These are phyloP conservation scores for Callinectes sapidus DNA, from an alignment of 2,888 invertebrate genomes.

Conservation along the genomic window DNA sequence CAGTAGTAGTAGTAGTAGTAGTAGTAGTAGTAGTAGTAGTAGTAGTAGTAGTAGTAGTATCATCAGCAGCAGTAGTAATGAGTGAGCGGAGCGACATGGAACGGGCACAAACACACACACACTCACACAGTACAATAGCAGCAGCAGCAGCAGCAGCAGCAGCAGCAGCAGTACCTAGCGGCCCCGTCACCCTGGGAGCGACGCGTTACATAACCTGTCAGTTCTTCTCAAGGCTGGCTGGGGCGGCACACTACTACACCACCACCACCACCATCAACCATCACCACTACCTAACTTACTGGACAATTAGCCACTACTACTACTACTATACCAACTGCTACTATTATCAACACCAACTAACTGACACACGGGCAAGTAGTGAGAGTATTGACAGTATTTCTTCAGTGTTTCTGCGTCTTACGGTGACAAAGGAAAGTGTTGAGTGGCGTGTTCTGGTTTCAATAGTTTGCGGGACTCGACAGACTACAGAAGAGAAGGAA, in stretches of 20 bases:
- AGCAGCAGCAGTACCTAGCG: conserved; percentile 3
- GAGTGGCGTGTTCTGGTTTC: too few species aligned
- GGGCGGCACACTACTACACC: not conserved
- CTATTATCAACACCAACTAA: too few species aligned
- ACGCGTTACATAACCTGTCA: not conserved
- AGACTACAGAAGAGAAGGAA: too few species aligned
- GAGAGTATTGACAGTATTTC: not conserved
- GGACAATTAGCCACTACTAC: not conserved
- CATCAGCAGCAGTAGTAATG: not conserved
- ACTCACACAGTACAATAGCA: not conserved
- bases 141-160: not conserved
- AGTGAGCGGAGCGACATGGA: not conserved
- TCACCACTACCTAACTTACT: too few species aligned
- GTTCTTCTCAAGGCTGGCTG: not conserved
- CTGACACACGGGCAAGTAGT: too few species aligned
- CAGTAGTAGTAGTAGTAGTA: conserved; percentile 26
- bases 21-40: conserved; percentile 22
- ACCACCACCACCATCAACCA: not conserved
- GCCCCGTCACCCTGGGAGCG: not conserved
- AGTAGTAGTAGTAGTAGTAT: conserved; percentile 12
- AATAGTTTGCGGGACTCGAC: too few species aligned
- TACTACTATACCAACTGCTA: not conserved
- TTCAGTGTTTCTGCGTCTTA: not conserved
- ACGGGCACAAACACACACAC: not conserved
- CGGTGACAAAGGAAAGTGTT: too few species aligned